Percentiles rank a stretch among this genome's conserved stretches.
phyloP scores from a whole-genome alignment of 2,797 vertebrate genomes.

The Sebastes oblongus region DNA sequence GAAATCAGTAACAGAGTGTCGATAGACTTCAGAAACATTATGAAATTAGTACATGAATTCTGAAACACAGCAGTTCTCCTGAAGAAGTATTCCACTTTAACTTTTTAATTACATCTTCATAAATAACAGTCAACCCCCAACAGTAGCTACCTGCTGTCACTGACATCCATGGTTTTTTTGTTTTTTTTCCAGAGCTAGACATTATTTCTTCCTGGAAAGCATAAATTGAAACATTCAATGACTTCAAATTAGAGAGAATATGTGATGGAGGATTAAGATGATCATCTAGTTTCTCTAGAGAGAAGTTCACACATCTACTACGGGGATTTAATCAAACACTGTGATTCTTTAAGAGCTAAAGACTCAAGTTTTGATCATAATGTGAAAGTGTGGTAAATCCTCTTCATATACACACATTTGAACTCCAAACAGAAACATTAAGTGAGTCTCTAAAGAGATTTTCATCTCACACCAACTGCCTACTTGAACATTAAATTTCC shows the following conservation, averaged over 20 bases:
- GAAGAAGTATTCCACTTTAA: not conserved
- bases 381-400: not conserved
- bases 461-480: slow-evolving; percentile 17
- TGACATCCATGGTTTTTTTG: not conserved
- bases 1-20: slow-evolving; percentile 21
- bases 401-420: slow-evolving; percentile 3
- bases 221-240: not conserved
- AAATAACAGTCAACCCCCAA: slow-evolving; percentile 46
- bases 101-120: slow-evolving; percentile 15
- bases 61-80: slow-evolving; percentile 40
- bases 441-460: slow-evolving; percentile 17
- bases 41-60: slow-evolving; percentile 27
- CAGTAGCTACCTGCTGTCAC: slow-evolving; percentile 24
- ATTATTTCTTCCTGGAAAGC: slow-evolving; percentile 4
- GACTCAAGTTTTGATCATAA: slow-evolving; percentile 4
- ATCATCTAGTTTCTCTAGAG: not conserved
- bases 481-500: not conserved
- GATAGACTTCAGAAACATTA: slow-evolving; percentile 24
- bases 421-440: slow-evolving; percentile 2
- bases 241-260: slow-evolving; percentile 15
- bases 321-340: not conserved
- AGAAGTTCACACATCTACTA: not conserved
- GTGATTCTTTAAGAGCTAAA: not conserved
- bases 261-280: not conserved
- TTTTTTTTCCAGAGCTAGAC: not conserved